phyloP scores from a whole-genome alignment of 2,113 vertebrate genomes.

The Proterorhinus semilunaris region DNA sequence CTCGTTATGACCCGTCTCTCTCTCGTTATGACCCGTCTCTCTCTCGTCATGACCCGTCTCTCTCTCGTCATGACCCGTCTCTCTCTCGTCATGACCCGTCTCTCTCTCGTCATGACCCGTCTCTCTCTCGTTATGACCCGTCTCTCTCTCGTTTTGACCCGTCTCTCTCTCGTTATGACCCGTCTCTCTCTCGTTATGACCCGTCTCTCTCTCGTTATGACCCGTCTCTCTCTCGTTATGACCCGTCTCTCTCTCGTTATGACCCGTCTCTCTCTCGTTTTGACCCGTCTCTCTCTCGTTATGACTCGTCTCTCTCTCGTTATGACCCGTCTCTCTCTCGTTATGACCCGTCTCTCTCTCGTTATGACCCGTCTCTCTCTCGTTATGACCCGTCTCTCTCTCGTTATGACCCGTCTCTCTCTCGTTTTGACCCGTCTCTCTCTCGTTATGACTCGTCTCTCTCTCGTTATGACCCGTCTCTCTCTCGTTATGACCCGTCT shows the following conservation, averaged over 20 bases:
- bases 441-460: background rate
- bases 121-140: background rate
- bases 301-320: no score
- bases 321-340: no score
- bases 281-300: no score
- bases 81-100: no score
- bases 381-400: background rate
- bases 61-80: no score
- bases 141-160: background rate
- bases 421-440: no score
- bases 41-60: no score
- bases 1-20: background rate
- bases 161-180: no score
- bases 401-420: no score
- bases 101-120: slow-evolving; percentile 1
- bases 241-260: background rate
- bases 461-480: slow-evolving; percentile 5
- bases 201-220: no score
- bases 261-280: background rate
- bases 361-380: slow-evolving; percentile 1
- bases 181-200: no score
- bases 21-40: no score
- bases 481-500: background rate
- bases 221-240: background rate
- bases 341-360: background rate